Percentiles rank a stretch among this genome's conserved stretches.
Conservation (phyloP, 2,797 vertebrate genomes). For the Gila robusta region DNA sequence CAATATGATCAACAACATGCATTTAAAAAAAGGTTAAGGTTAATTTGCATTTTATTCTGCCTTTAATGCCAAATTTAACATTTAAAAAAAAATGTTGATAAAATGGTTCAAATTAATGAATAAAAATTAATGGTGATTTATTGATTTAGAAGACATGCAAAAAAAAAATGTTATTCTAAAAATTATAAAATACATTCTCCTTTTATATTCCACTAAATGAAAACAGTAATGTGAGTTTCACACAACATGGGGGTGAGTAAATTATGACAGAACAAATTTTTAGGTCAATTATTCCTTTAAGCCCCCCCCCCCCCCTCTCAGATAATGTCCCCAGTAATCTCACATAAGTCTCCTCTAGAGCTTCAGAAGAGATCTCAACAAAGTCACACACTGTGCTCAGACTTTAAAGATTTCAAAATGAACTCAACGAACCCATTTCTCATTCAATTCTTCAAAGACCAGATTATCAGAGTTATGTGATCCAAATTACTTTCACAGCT, state of each 20-base stretch:
- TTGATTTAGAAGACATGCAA: neutral
- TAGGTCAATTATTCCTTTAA: neutral
- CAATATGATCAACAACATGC: neutral
- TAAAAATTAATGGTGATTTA: neutral
- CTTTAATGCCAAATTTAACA: too few relatives aligned
- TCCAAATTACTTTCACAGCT: slow-evolving; percentile 17
- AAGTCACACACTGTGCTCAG: neutral
- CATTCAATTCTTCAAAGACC: slow-evolving; percentile 17
- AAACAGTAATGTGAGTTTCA: too few relatives aligned
- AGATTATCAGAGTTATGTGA: neutral
- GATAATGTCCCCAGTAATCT: neutral
- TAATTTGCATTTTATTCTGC: neutral
- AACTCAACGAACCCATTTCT: slow-evolving; percentile 19
- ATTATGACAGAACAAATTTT: neutral
- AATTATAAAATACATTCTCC: neutral
- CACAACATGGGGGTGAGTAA: neutral
- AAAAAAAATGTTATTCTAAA: neutral
- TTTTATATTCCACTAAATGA: neutral
- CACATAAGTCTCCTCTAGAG: neutral
- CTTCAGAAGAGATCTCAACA: neutral
- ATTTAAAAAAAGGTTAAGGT: neutral
- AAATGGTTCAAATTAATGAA: neutral
- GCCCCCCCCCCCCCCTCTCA: neutral
- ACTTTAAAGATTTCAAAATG: neutral
- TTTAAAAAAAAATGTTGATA: neutral